Conservation (phyloP, 2,888 invertebrate species). For the Callimorpha dominula region DNA sequence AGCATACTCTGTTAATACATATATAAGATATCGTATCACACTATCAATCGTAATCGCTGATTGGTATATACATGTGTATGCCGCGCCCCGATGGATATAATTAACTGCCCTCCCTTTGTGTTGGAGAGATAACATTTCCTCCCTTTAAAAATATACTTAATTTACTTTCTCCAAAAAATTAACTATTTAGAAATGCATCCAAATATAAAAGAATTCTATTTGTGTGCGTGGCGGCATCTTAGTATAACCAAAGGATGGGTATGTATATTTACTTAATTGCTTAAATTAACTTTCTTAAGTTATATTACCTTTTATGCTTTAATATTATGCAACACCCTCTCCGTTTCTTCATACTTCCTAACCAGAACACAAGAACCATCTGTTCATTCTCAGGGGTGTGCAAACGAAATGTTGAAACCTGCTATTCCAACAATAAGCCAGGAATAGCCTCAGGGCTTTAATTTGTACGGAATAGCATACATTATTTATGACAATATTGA, state of each 20-base stretch:
- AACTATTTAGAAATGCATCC: too few relatives aligned
- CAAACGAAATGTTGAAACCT: conserved; percentile 72
- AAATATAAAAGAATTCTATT: too few relatives aligned
- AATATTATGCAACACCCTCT: conserved; percentile 14
- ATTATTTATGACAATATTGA: conserved; percentile 54
- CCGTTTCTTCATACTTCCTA: conserved; percentile 31
- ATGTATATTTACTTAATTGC: neutral
- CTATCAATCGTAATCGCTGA: neutral
- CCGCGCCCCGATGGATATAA: neutral
- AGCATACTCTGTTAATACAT: neutral
- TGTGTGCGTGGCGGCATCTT: too few relatives aligned
- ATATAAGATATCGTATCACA: neutral
- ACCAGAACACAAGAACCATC: conserved; percentile 69
- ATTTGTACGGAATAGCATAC: conserved; percentile 68
- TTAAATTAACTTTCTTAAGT: neutral
- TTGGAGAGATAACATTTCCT: neutral
- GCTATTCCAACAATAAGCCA: conserved; percentile 63
- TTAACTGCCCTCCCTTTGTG: neutral
- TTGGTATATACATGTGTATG: neutral
- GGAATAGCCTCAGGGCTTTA: conserved; percentile 71
- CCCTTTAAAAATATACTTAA: neutral
- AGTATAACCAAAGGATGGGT: neutral
- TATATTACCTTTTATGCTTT: neutral
- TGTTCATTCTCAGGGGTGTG: conserved; percentile 78
- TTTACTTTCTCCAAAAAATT: neutral